phyloP scores from a whole-genome alignment of 2,113 vertebrate species.

The Craseonycteris thonglongyai region DNA sequence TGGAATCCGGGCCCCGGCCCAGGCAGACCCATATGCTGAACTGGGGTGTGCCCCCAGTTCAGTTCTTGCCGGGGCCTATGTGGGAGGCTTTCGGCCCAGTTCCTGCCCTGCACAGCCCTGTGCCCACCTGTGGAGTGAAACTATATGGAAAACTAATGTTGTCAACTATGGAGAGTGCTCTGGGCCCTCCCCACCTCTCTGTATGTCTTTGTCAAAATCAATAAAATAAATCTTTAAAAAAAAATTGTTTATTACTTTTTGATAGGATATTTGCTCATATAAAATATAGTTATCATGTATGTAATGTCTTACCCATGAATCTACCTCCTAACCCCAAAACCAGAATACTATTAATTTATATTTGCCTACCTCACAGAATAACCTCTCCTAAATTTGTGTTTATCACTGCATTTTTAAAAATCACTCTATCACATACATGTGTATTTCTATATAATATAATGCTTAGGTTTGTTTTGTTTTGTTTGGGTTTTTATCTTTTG shows the following conservation, averaged over 20 bases:
- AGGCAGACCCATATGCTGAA: too few species aligned
- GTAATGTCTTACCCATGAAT: background rate
- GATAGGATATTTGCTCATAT: background rate
- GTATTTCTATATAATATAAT: background rate
- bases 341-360: background rate
- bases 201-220: too few species aligned
- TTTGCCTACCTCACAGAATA: background rate
- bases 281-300: background rate
- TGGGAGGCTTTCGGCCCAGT: too few species aligned
- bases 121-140: too few species aligned
- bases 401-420: background rate
- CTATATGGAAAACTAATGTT: too few species aligned
- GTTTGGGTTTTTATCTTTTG: background rate
- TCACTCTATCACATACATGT: background rate
- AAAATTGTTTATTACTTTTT: background rate
- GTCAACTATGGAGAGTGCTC: too few species aligned
- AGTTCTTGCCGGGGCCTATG: too few species aligned
- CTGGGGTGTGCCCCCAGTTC: too few species aligned
- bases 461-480: background rate
- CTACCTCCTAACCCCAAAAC: background rate
- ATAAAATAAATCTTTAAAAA: too few species aligned
- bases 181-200: too few species aligned
- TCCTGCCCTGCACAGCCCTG: too few species aligned
- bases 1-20: too few species aligned
- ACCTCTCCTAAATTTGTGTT: background rate